Evolutionary conservation across 2,888 invertebrate genomes (phyloP).

Genomic region (Ormyrus labotus): DNA sequence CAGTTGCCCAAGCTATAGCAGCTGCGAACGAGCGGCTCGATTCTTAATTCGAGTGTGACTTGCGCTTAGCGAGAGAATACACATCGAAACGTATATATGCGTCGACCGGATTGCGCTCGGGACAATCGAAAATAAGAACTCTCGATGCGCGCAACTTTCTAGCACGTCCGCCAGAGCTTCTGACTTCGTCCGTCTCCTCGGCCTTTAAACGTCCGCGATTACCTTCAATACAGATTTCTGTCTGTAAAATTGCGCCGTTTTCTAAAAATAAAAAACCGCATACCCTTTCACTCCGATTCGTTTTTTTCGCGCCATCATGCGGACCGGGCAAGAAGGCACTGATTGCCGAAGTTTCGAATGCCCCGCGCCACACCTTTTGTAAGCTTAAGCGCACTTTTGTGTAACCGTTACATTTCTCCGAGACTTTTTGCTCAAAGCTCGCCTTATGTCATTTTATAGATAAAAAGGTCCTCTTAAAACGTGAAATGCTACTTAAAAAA

Average conservation of each 20-base stretch:
- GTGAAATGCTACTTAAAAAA: not conserved
- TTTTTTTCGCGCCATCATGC: slow-evolving; percentile 12
- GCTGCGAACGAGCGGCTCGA: not conserved
- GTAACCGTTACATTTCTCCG: slow-evolving; percentile 16
- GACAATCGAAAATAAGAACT: slow-evolving; percentile 4
- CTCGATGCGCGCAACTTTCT: slow-evolving; percentile 11
- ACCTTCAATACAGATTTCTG: slow-evolving; percentile 15
- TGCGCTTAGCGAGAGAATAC: slow-evolving; percentile 7
- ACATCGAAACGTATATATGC: not conserved
- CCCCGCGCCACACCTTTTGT: not conserved
- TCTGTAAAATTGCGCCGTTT: not conserved
- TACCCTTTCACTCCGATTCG: slow-evolving; percentile 24
- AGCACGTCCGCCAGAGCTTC: not conserved
- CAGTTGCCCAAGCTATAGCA: slow-evolving; percentile 12
- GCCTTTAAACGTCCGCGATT: slow-evolving; percentile 6
- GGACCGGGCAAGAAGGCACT: slow-evolving; percentile 21
- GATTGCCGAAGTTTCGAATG: slow-evolving; percentile 34
- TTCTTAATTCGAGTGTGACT: slow-evolving; percentile 23
- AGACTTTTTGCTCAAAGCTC: not conserved
- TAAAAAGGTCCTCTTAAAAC: not conserved
- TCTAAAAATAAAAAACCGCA: slow-evolving; percentile 9
- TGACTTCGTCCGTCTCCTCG: slow-evolving; percentile 6
- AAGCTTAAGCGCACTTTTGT: not conserved
- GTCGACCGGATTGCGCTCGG: not conserved
- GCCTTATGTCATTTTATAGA: slow-evolving; percentile 28